A percentile compares a stretch with the other conserved stretches of the same genome.
Conservation (phyloP, 2,888 invertebrate species). For the Nipponacmea schrenckii region DNA sequence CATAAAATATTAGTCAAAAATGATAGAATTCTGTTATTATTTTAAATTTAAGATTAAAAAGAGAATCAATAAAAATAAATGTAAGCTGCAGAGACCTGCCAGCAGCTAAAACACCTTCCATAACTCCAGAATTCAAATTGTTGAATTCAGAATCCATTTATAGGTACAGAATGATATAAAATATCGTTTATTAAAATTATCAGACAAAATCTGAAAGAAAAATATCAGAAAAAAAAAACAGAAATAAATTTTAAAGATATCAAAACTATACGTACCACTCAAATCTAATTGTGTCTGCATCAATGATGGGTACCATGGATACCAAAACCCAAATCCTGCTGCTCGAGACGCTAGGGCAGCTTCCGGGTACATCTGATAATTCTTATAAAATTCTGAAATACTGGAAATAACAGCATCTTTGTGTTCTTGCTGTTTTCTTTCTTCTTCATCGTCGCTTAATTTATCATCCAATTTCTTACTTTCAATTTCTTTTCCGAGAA, state of each 20-base stretch:
- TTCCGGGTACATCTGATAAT: conserved; percentile 37
- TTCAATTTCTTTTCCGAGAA: conserved; percentile 42
- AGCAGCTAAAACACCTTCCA: too few relatives aligned
- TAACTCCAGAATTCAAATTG: too few relatives aligned
- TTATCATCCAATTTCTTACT: conserved; percentile 27
- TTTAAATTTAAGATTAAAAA: too few relatives aligned
- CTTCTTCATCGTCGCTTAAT: conserved; percentile 6
- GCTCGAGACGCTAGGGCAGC: conserved; percentile 26
- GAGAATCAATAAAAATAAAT: too few relatives aligned
- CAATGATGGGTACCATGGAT: conserved; percentile 30
- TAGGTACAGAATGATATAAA: too few relatives aligned
- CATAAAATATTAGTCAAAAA: too few relatives aligned
- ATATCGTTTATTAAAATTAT: too few relatives aligned
- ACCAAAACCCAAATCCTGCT: conserved; percentile 29
- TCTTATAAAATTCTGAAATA: conserved; percentile 37
- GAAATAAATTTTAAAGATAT: background rate
- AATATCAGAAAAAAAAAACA: background rate
- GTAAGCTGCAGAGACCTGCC: too few relatives aligned
- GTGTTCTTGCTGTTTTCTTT: conserved; percentile 10
- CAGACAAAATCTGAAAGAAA: too few relatives aligned
- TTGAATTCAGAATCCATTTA: too few relatives aligned
- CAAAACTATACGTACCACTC: conserved; percentile 19
- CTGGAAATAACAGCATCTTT: conserved; percentile 38
- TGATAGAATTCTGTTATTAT: too few relatives aligned
- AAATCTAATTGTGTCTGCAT: conserved; percentile 26